phyloP scores from a whole-genome alignment of 2,797 vertebrate species.

The Propithecus deckenii region DNA sequence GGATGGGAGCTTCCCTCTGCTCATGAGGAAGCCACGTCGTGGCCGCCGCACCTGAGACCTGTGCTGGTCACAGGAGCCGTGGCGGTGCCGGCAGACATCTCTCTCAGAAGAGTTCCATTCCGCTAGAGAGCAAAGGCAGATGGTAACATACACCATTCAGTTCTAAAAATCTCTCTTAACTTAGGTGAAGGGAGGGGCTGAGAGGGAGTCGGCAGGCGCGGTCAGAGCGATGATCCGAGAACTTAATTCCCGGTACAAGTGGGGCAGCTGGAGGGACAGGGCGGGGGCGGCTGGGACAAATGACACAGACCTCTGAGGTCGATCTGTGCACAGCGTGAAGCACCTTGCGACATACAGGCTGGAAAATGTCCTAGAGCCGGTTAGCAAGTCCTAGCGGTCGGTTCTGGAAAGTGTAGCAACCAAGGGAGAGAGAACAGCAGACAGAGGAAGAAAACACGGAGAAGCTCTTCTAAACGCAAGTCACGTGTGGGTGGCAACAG shows the following conservation, averaged over 20 bases:
- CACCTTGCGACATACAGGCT: not conserved
- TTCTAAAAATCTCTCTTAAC: not conserved
- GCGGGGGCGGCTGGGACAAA: not conserved
- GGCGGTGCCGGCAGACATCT: accelerated
- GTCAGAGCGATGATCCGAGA: accelerated
- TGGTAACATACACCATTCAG: not conserved
- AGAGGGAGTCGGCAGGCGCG: accelerated
- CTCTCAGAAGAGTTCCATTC: not conserved
- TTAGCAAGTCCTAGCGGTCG: accelerated
- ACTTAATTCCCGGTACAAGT: not conserved
- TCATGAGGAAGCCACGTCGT: accelerated
- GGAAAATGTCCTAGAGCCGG: not conserved
- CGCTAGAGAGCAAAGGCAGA: too few species aligned
- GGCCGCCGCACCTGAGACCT: not conserved
- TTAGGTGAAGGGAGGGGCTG: accelerated
- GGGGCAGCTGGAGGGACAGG: not conserved
- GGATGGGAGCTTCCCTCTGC: too few species aligned
- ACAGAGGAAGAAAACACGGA: accelerated
- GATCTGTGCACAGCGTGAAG: accelerated
- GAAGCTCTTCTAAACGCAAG: accelerated
- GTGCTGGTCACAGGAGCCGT: not conserved
- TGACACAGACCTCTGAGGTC: accelerated
- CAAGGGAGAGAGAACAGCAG: not conserved
- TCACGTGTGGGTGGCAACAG: not conserved
- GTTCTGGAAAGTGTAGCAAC: too few species aligned